Base-by-base conservation (phyloP, 2,888 invertebrate species). In the Andrena marginata region DNA sequence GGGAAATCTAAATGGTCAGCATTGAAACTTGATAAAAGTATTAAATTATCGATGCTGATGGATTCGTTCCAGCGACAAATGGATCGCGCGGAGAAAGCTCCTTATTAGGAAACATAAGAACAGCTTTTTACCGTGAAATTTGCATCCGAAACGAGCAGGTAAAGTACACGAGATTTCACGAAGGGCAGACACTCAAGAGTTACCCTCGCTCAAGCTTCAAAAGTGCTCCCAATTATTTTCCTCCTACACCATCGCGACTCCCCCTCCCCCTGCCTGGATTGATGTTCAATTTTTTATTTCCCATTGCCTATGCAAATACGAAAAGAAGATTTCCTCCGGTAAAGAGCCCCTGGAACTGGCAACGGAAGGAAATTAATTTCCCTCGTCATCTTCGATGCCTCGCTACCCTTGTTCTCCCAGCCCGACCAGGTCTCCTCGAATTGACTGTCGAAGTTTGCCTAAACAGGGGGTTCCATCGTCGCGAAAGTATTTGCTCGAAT, bases 301-400 rank as follows among this genome's bases (percentile, higher is more conserved):
- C 84, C 87, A 81, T 89, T 87, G 86, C 85, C 81, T 77, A 84
- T 87, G 88, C 82, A 88, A 88, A 89, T 82, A 85, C 82, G 75
- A 65, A 69, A 65, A 80, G 74, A 85, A 80, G 64, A 60, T 85
- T 63, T 71, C 35, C 63, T 51, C 42, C 63, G 56, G 64, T 59
- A 82, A 75, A 71, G 67, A 51, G 26, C 48, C 23, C 10, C 26
- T 56, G 33, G 33, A 20, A 56, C 42, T 0, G 23, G 16, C 48
- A 23, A 49, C 33, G 42, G 23, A 26, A 69, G 20, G 56, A 77
- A 82, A 71, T 76, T 80, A 80, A 82, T 80, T 64, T 72, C 60
- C 51, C 72, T 71, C 64, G 75, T 75, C 67, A 59, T 33, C 67
- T 70, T 69, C 59, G 20, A 59, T 59, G 16, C 20, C 20, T 16